A percentile compares a stretch with the other conserved stretches of the same genome.
These are phyloP conservation scores for Fulmarus glacialis DNA, from an alignment of 2,113 vertebrate genomes.

Conservation along the genomic window DNA sequence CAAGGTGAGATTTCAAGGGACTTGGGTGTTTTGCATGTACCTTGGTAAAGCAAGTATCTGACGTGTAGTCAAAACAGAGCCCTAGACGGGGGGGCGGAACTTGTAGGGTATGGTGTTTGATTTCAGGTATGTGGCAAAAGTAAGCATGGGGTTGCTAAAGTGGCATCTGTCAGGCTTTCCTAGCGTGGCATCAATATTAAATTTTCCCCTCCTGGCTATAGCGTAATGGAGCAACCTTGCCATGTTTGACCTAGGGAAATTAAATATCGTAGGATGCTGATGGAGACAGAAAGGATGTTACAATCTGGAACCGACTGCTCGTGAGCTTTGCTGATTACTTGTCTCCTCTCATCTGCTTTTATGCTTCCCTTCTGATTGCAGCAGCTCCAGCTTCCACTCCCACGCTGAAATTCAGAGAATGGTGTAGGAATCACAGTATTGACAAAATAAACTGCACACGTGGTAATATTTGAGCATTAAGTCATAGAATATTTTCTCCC, in stretches of 20 bases:
- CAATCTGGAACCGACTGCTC: neutral
- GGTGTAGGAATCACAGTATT: neutral
- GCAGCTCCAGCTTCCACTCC: neutral
- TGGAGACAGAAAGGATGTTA: neutral
- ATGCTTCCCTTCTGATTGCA: neutral
- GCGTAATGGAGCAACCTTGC: neutral
- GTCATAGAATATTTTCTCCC: neutral
- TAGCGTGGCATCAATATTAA: neutral
- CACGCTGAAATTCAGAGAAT: neutral
- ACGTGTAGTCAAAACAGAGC: neutral
- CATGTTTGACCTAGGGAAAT: neutral
- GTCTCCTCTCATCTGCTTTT: neutral
- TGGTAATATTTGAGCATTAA: neutral
- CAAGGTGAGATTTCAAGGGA: slow-evolving; percentile 87
- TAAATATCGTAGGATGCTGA: neutral
- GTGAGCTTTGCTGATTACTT: neutral
- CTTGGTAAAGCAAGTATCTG: neutral
- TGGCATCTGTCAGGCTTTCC: neutral
- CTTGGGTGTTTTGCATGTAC: neutral
- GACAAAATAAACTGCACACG: slow-evolving; percentile 20
- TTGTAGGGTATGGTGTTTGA: neutral
- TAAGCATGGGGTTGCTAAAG: neutral
- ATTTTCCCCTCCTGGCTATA: neutral
- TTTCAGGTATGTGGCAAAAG: neutral
- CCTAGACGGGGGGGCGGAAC: fast-evolving